Evolutionary conservation across 2,797 vertebrate genomes (phyloP).

Genomic region (Sebastiscus tertius): DNA sequence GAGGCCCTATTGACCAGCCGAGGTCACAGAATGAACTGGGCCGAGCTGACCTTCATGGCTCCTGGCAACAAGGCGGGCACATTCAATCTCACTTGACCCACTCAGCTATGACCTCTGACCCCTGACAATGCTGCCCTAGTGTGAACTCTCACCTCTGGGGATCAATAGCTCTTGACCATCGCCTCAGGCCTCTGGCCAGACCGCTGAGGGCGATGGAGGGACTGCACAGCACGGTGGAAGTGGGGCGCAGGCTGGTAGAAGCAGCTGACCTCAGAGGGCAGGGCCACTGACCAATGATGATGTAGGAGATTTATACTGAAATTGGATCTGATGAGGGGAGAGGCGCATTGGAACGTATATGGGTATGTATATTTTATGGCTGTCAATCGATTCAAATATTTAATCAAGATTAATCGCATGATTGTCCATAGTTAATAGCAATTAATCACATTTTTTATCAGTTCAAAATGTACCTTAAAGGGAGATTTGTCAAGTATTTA

Average conservation of each 20-base stretch:
- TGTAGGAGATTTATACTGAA: conserved; percentile 37
- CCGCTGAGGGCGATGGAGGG: neutral
- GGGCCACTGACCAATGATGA: conserved; percentile 47
- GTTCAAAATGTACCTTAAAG: no score
- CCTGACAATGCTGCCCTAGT: conserved; percentile 41
- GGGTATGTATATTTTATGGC: neutral
- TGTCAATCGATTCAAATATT: no score
- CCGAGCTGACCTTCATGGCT: conserved; percentile 61
- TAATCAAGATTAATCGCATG: no score
- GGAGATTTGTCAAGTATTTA: no score
- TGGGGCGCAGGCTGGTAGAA: conserved; percentile 9
- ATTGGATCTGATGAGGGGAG: conserved; percentile 23
- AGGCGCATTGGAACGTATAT: neutral
- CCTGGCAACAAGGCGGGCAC: conserved; percentile 75
- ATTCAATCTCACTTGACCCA: conserved; percentile 83
- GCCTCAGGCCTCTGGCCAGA: conserved; percentile 58
- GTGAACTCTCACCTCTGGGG: conserved; percentile 76
- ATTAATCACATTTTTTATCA: no score
- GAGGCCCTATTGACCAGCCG: conserved; percentile 66
- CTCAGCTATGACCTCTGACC: conserved; percentile 71
- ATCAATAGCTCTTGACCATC: conserved; percentile 79
- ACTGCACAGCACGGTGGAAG: conserved; percentile 16
- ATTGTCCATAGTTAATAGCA: no score
- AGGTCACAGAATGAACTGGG: conserved; percentile 76
- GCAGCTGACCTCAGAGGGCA: conserved; percentile 47